These are phyloP conservation scores for Nomada ferruginata DNA, from an alignment of 2,888 invertebrate genomes.

Conservation along the genomic window DNA sequence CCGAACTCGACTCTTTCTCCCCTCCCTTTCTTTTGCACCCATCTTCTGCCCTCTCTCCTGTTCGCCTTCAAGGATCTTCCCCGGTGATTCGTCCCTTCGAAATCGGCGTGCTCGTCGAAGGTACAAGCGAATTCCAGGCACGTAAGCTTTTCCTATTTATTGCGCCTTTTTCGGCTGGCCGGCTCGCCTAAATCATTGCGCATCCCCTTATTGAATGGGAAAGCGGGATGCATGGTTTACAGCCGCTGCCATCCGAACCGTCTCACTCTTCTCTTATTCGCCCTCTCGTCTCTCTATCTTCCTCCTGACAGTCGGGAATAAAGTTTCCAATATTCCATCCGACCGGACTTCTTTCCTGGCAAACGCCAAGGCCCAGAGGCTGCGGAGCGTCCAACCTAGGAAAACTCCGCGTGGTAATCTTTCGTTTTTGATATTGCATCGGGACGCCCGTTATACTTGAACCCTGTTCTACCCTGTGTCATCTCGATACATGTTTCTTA, in stretches of 20 bases:
- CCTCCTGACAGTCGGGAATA: conserved; percentile 67
- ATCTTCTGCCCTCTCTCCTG: background rate
- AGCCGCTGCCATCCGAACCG: conserved; percentile 66
- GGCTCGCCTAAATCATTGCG: conserved; percentile 79
- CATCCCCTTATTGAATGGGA: conserved; percentile 78
- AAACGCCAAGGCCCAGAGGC: conserved; percentile 25
- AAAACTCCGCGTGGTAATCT: conserved; percentile 41
- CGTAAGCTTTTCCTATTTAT: conserved; percentile 79
- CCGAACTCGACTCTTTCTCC: conserved; percentile 45
- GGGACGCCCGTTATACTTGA: background rate
- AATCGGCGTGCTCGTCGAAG: conserved; percentile 60
- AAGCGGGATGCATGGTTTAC: conserved; percentile 75
- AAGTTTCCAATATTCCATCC: conserved; percentile 77
- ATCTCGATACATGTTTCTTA: conserved; percentile 20
- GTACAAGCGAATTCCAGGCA: conserved; percentile 73
- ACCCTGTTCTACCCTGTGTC: background rate
- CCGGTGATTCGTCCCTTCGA: conserved; percentile 65
- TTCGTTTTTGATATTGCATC: conserved; percentile 35
- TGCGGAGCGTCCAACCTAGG: conserved; percentile 17
- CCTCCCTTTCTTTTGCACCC: background rate
- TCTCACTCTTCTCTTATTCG: conserved; percentile 41
- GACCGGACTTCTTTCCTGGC: conserved; percentile 51
- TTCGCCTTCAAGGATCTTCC: conserved; percentile 40
- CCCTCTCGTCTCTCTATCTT: conserved; percentile 41
- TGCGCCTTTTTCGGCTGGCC: conserved; percentile 77